Percentiles rank a stretch among this genome's conserved stretches.
phyloP scores from a whole-genome alignment of 2,113 vertebrate species.

The Bombycilla garrulus region DNA sequence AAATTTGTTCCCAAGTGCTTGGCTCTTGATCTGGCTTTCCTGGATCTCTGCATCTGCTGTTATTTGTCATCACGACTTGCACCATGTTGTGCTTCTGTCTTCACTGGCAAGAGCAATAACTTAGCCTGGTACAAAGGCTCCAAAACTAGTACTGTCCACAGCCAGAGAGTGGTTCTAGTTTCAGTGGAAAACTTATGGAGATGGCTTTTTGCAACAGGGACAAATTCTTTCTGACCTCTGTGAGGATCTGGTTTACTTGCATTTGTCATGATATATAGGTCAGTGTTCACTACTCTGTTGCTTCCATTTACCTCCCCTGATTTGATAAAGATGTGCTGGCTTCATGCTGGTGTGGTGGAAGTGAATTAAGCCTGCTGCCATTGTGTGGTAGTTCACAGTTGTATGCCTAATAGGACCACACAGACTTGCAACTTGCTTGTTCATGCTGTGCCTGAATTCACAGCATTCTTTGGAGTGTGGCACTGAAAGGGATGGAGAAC shows the following conservation, averaged over 20 bases:
- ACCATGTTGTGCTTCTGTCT: not conserved
- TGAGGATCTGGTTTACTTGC: not conserved
- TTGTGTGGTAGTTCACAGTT: not conserved
- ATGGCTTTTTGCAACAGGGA: not conserved
- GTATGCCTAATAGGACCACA: not conserved
- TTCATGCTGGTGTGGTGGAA: not conserved
- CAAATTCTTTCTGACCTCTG: not conserved
- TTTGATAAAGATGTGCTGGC: not conserved
- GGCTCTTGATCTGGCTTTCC: not conserved
- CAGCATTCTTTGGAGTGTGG: not conserved
- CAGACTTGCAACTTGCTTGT: not conserved
- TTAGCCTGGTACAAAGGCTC: not conserved
- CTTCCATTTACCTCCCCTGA: not conserved
- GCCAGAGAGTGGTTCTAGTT: not conserved
- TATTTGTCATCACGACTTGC: not conserved
- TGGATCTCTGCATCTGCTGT: not conserved
- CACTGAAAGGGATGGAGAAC: not conserved
- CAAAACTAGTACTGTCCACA: not conserved
- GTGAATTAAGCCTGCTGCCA: not conserved
- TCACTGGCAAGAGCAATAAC: not conserved
- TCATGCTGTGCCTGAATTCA: accelerated
- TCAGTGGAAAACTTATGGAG: not conserved
- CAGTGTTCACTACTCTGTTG: not conserved
- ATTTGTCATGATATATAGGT: not conserved
- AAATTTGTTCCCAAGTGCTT: not conserved